A percentile compares a stretch with the other conserved stretches of the same genome.
These are phyloP conservation scores for Lophius piscatorius DNA, from an alignment of 2,113 vertebrate species.

Conservation along the genomic window DNA sequence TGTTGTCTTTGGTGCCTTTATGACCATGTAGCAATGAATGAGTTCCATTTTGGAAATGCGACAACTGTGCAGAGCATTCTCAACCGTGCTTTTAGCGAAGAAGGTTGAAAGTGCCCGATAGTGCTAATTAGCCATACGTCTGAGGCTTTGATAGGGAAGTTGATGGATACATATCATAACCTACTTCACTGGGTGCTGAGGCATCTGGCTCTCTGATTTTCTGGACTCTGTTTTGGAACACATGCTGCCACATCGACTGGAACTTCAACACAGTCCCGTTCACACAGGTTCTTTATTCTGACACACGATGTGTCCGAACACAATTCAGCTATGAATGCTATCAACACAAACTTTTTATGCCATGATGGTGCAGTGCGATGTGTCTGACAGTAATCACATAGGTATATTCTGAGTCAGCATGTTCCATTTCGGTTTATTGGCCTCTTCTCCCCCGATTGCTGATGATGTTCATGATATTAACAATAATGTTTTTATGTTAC, in stretches of 20 bases:
- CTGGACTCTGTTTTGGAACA: slow-evolving; percentile 14
- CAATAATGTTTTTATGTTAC: too few relatives aligned
- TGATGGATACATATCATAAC: slow-evolving; percentile 22
- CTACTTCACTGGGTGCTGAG: slow-evolving; percentile 29
- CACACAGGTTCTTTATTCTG: too few relatives aligned
- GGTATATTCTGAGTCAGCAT: background rate
- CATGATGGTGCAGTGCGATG: too few relatives aligned
- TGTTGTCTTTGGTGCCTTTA: slow-evolving; percentile 1
- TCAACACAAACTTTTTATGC: background rate
- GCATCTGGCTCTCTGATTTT: slow-evolving; percentile 10
- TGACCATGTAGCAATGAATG: slow-evolving; percentile 12
- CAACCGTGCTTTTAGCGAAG: background rate
- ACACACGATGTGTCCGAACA: slow-evolving; percentile 3
- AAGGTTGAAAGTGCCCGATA: background rate
- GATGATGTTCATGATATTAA: too few relatives aligned
- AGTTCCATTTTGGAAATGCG: slow-evolving; percentile 19
- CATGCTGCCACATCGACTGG: background rate
- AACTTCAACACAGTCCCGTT: slow-evolving; percentile 5
- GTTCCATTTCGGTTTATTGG: background rate
- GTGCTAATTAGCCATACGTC: slow-evolving; percentile 12
- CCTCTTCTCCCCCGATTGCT: background rate
- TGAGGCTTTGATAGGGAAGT: slow-evolving; percentile 13
- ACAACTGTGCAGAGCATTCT: background rate
- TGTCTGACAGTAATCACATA: background rate
- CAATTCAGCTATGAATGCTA: background rate